phyloP scores from a whole-genome alignment of 2,888 invertebrate species.

The Sericinus montela region DNA sequence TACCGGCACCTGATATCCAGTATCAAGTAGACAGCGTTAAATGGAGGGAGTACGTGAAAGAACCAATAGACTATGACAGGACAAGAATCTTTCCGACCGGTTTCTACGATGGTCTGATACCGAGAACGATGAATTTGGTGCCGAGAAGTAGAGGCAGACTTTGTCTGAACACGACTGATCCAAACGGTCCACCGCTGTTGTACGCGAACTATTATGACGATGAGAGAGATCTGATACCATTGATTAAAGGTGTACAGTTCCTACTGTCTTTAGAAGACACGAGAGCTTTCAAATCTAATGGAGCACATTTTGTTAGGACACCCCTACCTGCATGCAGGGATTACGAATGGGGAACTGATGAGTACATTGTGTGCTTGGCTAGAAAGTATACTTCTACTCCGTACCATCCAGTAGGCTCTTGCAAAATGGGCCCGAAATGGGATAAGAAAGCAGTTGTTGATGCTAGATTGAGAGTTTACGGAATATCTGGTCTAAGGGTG shows the following conservation, averaged over 20 bases:
- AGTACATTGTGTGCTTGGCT: slow-evolving; percentile 82
- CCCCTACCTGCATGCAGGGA: slow-evolving; percentile 78
- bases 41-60: slow-evolving; percentile 69
- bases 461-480: slow-evolving; percentile 82
- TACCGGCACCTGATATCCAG: slow-evolving; percentile 81
- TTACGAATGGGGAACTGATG: slow-evolving; percentile 78
- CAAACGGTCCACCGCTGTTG: slow-evolving; percentile 83
- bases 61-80: slow-evolving; percentile 61
- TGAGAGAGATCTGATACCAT: slow-evolving; percentile 76
- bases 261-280: slow-evolving; percentile 78
- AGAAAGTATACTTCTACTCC: slow-evolving; percentile 75
- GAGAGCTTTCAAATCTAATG: slow-evolving; percentile 72
- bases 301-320: slow-evolving; percentile 72
- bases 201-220: slow-evolving; percentile 81
- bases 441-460: slow-evolving; percentile 83
- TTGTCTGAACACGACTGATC: slow-evolving; percentile 81
- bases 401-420: slow-evolving; percentile 63
- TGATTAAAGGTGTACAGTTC: slow-evolving; percentile 80
- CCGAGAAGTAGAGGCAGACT: slow-evolving; percentile 82
- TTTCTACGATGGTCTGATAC: slow-evolving; percentile 79
- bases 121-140: slow-evolving; percentile 77
- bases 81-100: slow-evolving; percentile 67
- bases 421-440: slow-evolving; percentile 74
- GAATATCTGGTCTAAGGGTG: slow-evolving; percentile 79
- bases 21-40: slow-evolving; percentile 72